Evolutionary conservation across 2,797 vertebrate species (phyloP).

Genomic region (Sphaeramia orbicularis): DNA sequence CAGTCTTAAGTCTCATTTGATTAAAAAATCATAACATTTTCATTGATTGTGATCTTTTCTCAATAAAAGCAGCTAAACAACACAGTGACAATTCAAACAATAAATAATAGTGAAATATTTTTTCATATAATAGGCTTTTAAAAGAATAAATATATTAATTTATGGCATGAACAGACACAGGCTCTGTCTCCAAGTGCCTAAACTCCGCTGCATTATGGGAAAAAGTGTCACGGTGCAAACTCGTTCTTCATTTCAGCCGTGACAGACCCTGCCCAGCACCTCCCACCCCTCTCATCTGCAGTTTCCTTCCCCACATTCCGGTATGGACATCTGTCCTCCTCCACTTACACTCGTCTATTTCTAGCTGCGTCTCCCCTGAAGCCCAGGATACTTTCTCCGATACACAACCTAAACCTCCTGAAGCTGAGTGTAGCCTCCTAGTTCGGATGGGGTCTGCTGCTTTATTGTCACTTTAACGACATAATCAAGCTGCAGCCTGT

Average conservation of each 20-base stretch:
- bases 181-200: conserved; percentile 1
- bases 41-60: background rate
- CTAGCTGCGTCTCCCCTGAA: conserved; percentile 61
- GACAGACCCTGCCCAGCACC: conserved; percentile 32
- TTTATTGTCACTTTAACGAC: conserved; percentile 25
- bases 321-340: conserved; percentile 79
- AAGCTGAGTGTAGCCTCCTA: background rate
- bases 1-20: background rate
- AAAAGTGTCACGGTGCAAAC: conserved; percentile 53
- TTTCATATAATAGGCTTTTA: conserved; percentile 19
- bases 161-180: background rate
- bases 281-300: conserved; percentile 70
- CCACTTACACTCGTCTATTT: conserved; percentile 86
- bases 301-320: conserved; percentile 78
- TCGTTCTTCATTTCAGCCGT: conserved; percentile 59
- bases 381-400: conserved; percentile 60
- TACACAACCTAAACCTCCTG: conserved; percentile 47
- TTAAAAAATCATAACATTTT: background rate
- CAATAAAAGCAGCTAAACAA: background rate
- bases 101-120: conserved; percentile 21
- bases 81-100: conserved; percentile 3
- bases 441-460: conserved; percentile 15
- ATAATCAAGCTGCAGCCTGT: conserved; percentile 22
- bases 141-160: conserved; percentile 9
- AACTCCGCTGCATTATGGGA: conserved; percentile 30